These are phyloP conservation scores for Rhadinocentrus ornatus DNA, from an alignment of 2,797 vertebrate genomes.

Conservation along the genomic window DNA sequence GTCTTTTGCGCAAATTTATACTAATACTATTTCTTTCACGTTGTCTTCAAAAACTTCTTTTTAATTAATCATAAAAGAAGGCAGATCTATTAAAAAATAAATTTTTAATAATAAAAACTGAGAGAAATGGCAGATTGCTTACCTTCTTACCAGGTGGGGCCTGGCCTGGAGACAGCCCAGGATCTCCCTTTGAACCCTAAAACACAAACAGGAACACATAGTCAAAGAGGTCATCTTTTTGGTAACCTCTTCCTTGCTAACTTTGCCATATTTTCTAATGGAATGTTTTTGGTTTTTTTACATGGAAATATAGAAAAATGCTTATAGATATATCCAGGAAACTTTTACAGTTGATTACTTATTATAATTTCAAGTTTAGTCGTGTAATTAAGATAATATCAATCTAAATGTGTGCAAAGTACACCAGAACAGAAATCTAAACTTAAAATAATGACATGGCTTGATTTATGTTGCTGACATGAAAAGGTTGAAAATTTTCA, in stretches of 20 bases:
- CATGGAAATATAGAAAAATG: neutral
- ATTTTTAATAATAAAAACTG: neutral
- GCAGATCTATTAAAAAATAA: too few species aligned
- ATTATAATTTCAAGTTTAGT: too few species aligned
- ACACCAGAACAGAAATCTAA: too few species aligned
- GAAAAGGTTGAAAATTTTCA: too few species aligned
- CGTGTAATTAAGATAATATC: too few species aligned
- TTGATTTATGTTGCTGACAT: too few species aligned
- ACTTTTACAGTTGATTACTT: neutral
- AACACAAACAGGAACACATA: conserved; percentile 36
- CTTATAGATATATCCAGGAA: neutral
- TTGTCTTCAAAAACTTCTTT: neutral
- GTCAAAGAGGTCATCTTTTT: conserved; percentile 9
- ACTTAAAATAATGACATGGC: too few species aligned
- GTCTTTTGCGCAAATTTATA: too few species aligned
- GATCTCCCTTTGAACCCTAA: conserved; percentile 94
- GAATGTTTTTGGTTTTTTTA: neutral
- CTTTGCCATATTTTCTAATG: too few species aligned
- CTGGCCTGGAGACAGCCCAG: conserved; percentile 91
- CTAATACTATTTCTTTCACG: neutral
- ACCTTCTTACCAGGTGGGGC: conserved; percentile 90
- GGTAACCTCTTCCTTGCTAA: neutral
- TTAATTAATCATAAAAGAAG: too few species aligned
- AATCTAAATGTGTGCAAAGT: too few species aligned
- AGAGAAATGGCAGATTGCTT: conserved; percentile 41